These are phyloP conservation scores for Dasypus novemcinctus DNA, from an alignment of 2,113 vertebrate genomes.

Conservation along the genomic window DNA sequence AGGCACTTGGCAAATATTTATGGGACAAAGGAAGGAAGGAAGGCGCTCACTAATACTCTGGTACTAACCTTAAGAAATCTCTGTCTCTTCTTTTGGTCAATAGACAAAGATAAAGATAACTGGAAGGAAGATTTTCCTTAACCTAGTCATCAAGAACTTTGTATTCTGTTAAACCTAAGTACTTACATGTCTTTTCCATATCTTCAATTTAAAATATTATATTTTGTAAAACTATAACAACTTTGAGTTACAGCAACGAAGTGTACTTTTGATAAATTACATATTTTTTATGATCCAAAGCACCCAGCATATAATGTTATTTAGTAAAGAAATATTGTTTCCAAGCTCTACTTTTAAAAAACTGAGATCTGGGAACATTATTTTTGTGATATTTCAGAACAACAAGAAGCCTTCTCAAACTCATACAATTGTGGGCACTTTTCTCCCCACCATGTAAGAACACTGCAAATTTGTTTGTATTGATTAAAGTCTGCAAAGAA, in stretches of 20 bases:
- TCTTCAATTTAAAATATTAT: not conserved
- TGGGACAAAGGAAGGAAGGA: not conserved
- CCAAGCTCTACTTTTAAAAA: slow-evolving; percentile 12
- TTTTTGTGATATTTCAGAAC: slow-evolving; percentile 20
- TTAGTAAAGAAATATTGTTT: slow-evolving; percentile 13
- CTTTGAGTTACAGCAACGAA: not conserved
- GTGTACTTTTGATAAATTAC: not conserved
- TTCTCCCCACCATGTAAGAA: not conserved
- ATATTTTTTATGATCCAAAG: not conserved
- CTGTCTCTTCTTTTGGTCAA: not conserved
- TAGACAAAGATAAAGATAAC: not conserved
- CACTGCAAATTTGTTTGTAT: slow-evolving; percentile 10
- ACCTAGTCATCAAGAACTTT: not conserved
- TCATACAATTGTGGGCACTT: not conserved
- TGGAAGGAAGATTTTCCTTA: not conserved
- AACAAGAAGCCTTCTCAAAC: not conserved
- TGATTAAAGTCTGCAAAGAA: slow-evolving; percentile 43
- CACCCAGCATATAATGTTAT: not conserved
- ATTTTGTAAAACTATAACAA: not conserved
- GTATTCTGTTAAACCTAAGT: not conserved
- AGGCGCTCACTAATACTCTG: not conserved
- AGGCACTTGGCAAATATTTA: not conserved
- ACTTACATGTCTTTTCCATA: not conserved
- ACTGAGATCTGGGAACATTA: not conserved
- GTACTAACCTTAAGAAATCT: not conserved